phyloP scores from a whole-genome alignment of 2,888 invertebrate genomes.

The Rhagonycha lutea region DNA sequence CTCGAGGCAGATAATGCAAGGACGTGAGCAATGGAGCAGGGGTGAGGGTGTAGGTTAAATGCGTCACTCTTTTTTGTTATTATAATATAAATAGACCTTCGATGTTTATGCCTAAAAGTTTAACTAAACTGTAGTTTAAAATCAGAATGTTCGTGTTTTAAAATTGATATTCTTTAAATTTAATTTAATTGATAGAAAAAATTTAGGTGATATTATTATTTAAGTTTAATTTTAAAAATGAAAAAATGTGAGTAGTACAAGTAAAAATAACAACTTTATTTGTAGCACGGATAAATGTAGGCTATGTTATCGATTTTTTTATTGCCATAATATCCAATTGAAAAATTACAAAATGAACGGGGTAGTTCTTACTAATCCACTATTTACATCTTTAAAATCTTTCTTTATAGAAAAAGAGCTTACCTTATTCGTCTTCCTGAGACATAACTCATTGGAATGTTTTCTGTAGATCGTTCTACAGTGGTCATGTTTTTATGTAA shows the following conservation, averaged over 20 bases:
- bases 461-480: slow-evolving; percentile 39
- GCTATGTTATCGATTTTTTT: background rate
- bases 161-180: background rate
- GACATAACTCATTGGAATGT: slow-evolving; percentile 23
- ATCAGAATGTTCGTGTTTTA: background rate
- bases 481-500: slow-evolving; percentile 38
- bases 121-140: background rate
- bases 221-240: too few relatives aligned
- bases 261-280: background rate
- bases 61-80: background rate
- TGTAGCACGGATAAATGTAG: background rate
- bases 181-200: background rate
- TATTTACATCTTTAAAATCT: background rate
- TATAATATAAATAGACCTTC: background rate
- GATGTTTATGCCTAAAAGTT: background rate
- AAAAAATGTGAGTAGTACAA: background rate
- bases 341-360: background rate
- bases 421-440: slow-evolving; percentile 22
- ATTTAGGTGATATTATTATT: background rate
- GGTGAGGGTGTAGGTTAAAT: background rate
- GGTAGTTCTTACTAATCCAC: background rate
- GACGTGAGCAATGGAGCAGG: slow-evolving; percentile 5
- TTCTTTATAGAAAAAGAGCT: background rate
- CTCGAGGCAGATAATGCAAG: slow-evolving; percentile 16
- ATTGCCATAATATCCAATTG: background rate